Base-by-base conservation (phyloP, 2,888 invertebrate species). In the Craniophora ligustri region DNA sequence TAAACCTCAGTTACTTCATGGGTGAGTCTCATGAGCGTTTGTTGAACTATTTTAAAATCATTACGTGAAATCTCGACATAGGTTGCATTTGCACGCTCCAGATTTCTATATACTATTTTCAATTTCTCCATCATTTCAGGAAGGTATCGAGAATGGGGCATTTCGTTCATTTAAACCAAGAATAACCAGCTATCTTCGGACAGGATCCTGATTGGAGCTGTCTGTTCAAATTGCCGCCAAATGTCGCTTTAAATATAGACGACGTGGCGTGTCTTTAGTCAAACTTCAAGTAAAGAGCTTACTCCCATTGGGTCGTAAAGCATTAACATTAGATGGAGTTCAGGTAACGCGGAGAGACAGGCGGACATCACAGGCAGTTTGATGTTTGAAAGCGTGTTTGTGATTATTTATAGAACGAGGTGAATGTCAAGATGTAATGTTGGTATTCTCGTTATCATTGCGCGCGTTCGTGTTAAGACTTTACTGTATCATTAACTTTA, bases 161-260 rank as follows among this genome's bases (percentile, higher is more conserved):
- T 36, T 45, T 55, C 45, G 39, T 56, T 58, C 44, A 32, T 53
- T 59, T 53, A 38, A 54, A 55, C 51, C 62, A 55, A 70, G 56
- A 70, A 70, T 72, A 72, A 50, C 44, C 39, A 42, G 51, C 58
- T 70, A 64, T 67, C 64, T 61, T 57, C 34, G 54, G 54, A 39
- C 41, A 54, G 31, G 51, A 70, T 69, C 58, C 51, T 72, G 73
- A 72, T 70, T 67, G 66, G 48, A 4, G 18, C 30, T 48, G 66
- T 54, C 66, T 45, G 41, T 59, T 45, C 16, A 44, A 57, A 53
- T 57, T 60, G 54, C 57, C 67, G 51, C 59, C 51, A 56, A 72
- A 72, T 49, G 39, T 55, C 63, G 42, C 38, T 59, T 26, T 47
- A 67, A 72, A 69, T 61, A 60, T 39, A 57, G 44, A 16, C 35